Evolutionary conservation across 1,140 invertebrate genomes (phyloP), one percentile per base, ranked within the genome.

Genomic region (Pinna nobilis): DNA sequence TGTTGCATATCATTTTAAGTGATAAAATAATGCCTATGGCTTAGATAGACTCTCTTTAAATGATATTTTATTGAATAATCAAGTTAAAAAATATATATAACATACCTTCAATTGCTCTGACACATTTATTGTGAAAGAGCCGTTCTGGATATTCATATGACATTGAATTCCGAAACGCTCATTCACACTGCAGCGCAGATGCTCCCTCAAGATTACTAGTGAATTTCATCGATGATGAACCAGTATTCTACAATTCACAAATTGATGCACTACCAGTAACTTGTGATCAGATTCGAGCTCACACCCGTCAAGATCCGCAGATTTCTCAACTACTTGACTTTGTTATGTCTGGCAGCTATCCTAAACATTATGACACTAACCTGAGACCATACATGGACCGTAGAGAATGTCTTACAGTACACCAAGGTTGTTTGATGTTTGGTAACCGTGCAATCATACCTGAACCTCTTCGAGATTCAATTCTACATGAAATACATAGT

Each of bases 401-500:
- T 9, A 33, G 61, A 30, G 9, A 70, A 53, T 61, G 70, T 33
- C 49, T 74, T 6, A 44, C 70, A 25, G 41, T 71, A 3, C 60
- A 70, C 37, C 41, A 81, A 50, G 70, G 67, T 20, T 76, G 74
- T 65, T 18, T 78, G 11, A 63, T 80, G 67, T 74, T 63, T 60
- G 74, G 80, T 15, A 55, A 44, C 11, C 32, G 73, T 30, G 70
- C 80, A 5, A 47, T 90, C 7, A 85, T 91, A 33, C 90, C 91
- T 50, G 83, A 88, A 81, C 64, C 32, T 30, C 68, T 90, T 41
- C 82, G 82, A 57, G 23, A 70, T n/a, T 60, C 78, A 60, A 77
- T 91, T 6, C 67, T 91, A 4, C 47, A 86, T 28, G 79, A 88
- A 69, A 76, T 91, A n/a, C 91, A 92, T 81, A 63, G 64, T 20